These are phyloP conservation scores for Ophion costatus DNA, from an alignment of 2,888 invertebrate genomes.

Conservation along the genomic window DNA sequence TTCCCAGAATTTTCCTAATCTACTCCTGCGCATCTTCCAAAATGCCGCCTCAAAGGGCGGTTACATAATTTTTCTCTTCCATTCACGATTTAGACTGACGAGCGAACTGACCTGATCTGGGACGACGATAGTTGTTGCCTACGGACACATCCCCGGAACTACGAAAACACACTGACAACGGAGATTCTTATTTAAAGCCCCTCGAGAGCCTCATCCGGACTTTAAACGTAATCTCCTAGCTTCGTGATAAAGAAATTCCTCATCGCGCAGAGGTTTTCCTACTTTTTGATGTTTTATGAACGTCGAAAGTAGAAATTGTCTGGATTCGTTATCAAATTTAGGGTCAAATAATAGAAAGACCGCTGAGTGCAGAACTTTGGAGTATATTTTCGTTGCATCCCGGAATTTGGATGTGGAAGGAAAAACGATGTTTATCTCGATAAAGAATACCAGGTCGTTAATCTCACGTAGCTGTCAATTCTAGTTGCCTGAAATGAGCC, in stretches of 20 bases:
- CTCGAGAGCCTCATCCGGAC: constrained; percentile 37
- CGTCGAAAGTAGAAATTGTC: neutral
- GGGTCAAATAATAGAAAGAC: neutral
- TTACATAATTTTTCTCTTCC: constrained; percentile 30
- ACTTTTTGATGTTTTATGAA: neutral
- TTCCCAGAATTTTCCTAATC: constrained; percentile 33
- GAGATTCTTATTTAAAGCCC: constrained; percentile 35
- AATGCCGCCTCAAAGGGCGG: neutral
- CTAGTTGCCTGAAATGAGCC: neutral
- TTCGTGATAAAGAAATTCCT: constrained; percentile 44
- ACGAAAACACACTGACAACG: neutral
- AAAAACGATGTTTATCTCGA: neutral
- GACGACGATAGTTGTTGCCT: constrained; percentile 20
- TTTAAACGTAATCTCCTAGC: constrained; percentile 66
- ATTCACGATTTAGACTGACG: constrained; percentile 24
- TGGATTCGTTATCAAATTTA: neutral
- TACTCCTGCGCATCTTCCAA: constrained; percentile 13
- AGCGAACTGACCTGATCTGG: constrained; percentile 2
- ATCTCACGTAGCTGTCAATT: neutral
- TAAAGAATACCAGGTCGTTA: neutral
- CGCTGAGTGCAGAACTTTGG: neutral
- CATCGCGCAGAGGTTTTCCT: constrained; percentile 38
- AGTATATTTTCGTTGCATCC: neutral
- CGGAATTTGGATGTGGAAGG: neutral
- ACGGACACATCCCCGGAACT: neutral